Conservation (phyloP, 30 jellyfish, hydroid and myxozoan species). For the Nemopilema nomurai region DNA sequence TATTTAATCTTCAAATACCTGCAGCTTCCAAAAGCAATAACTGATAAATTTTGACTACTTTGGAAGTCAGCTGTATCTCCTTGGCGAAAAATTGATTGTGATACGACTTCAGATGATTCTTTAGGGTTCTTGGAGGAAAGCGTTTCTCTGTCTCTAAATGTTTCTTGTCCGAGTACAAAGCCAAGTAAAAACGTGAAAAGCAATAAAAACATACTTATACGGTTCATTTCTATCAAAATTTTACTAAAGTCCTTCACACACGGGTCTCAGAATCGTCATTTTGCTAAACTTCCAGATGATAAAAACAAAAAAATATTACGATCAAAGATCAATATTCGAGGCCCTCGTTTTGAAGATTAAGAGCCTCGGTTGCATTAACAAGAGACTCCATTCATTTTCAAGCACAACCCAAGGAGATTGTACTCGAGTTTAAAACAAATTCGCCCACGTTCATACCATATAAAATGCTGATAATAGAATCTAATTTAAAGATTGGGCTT, state of each 20-base stretch:
- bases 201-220: neutral
- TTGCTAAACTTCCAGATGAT: no score
- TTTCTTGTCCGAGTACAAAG: neutral
- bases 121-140: neutral
- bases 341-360: neutral
- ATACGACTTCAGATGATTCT: neutral
- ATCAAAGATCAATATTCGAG: neutral
- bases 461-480: no score
- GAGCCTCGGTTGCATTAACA: neutral
- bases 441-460: no score
- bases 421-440: no score
- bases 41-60: constrained; percentile 45
- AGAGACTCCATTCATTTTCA: neutral
- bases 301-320: neutral
- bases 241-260: no score
- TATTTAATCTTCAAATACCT: constrained; percentile 43
- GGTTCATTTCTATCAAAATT: no score
- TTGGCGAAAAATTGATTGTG: neutral
- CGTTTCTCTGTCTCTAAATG: neutral
- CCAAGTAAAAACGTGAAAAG: neutral
- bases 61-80: constrained; percentile 73
- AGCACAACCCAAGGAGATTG: neutral
- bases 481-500: no score
- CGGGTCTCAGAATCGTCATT: no score
- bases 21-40: constrained; percentile 94